Base-by-base conservation (phyloP, 2,888 invertebrate genomes). In the Mesorhabditis spiculigera region DNA sequence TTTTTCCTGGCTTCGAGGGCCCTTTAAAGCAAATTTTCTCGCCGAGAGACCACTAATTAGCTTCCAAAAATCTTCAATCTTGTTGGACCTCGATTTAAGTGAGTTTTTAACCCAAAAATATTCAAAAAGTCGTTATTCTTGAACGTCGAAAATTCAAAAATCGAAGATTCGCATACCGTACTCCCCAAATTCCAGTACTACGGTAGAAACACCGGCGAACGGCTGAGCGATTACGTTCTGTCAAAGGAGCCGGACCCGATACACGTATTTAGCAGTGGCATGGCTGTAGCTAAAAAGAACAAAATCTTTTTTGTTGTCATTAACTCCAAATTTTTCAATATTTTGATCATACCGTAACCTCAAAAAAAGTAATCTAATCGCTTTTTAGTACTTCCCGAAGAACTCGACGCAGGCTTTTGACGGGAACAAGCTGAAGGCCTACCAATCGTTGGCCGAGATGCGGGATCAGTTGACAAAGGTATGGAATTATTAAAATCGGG, bases 361-460 rank as follows among this genome's bases (percentile, higher is more conserved):
- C 50, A 50, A 50, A n/a, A n/a, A n/a, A n/a, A n/a, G n/a, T n/a
- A n/a, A n/a, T n/a, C n/a, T n/a, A n/a, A n/a, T n/a, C 8, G 13
- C 6, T 58, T 68, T 80, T 68, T 69, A 84, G 83, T 84, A 82
- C 71, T 84, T 83, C 72, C 81, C 82, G 41, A 75, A 82, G 43
- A 85, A 84, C 73, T 75, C 78, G 28, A 71, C 75, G 10, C 78
- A 78, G 45, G 72, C 76, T 6, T 74, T 73, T 43, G 75, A 75
- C 66, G 79, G 81, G 61, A 72, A 76, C 43, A 76, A 76, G 72
- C 74, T 85, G 28, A 78, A 78, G n/a, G 74, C 83, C 0, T 81
- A 78, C 63, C 75, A 81, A 42, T 75, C 78, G n/a, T 70, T 84
- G 43, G 79, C 81, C 45, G 80, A 82, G 69, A 84, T 85, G 83